Percentiles rank a stretch among this genome's conserved stretches.
Evolutionary conservation across 2,113 vertebrate genomes (phyloP).

Genomic region (Aspiorhynchus laticeps): DNA sequence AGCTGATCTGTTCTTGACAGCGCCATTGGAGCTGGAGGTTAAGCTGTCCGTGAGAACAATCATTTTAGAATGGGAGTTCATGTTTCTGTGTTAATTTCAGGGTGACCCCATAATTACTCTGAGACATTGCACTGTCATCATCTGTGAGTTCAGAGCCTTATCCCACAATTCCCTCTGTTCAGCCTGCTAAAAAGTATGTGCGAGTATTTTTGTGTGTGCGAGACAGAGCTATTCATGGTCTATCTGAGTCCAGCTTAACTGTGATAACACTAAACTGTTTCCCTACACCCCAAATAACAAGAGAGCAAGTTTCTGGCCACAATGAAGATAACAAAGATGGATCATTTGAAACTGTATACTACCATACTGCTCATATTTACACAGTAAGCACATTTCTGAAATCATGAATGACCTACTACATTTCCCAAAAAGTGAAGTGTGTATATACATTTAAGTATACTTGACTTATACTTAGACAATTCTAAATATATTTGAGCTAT

Average conservation of each 20-base stretch:
- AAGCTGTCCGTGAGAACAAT: slow-evolving; percentile 62
- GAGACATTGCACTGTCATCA: slow-evolving; percentile 44
- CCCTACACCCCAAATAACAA: slow-evolving; percentile 7
- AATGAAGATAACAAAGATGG: not conserved
- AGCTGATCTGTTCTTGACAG: slow-evolving; percentile 51
- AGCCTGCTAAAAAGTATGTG: slow-evolving; percentile 28
- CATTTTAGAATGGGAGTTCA: slow-evolving; percentile 57
- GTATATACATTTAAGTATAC: no score
- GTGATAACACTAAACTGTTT: slow-evolving; percentile 35
- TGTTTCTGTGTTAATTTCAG: slow-evolving; percentile 58
- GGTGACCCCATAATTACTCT: slow-evolving; percentile 55
- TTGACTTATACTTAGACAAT: no score
- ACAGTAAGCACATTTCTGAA: not conserved
- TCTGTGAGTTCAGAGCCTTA: slow-evolving; percentile 45
- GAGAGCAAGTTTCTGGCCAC: not conserved
- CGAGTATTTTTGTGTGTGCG: not conserved
- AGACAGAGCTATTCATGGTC: slow-evolving; percentile 27
- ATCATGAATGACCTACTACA: not conserved
- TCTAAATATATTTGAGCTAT: no score
- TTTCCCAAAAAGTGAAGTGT: not conserved
- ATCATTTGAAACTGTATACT: not conserved
- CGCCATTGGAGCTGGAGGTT: slow-evolving; percentile 53
- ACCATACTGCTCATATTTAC: not conserved
- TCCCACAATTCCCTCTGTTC: slow-evolving; percentile 52
- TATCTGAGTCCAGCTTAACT: slow-evolving; percentile 2